Evolutionary conservation across 2,888 invertebrate genomes (phyloP), one percentile per base, ranked within the genome.

Genomic region (Lamproptera curius): DNA sequence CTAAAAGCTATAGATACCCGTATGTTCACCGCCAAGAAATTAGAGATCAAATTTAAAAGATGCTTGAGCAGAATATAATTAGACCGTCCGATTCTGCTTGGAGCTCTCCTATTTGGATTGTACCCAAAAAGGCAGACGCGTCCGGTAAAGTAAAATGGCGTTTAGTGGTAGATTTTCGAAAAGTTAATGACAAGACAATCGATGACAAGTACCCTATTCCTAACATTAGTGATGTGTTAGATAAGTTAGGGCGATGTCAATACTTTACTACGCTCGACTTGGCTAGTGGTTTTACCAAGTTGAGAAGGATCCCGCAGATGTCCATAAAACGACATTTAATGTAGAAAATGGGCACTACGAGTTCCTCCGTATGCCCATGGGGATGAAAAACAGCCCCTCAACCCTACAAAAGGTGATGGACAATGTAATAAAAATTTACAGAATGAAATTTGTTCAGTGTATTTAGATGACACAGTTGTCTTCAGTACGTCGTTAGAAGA

Each of bases 51-150:
- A 49, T 54, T 13, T 2, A n/a, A n/a, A n/a, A n/a, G n/a, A n/a
- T n/a, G n/a, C n/a, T n/a, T n/a, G 14, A 35, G 1, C 31, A 11
- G 16, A 14, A 15, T 8, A 35, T 35, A 15, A 15, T 35, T 9
- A 49, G 53, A 47, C 63, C 59, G 59, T 59, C 58, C 0, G 46
- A 56, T 1, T 62, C 61, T 6, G 69, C 70, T 2, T 71, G 66
- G 63, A 56, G 55, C 20, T 50, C 57, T 6, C 68, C 67, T n/a
- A 53, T 69, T n/a, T 69, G 65, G 65, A 53, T 70, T 2, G 70
- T 70, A 3, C 63, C 65, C 0, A 65, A 71, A 49, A 68, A 67
- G 50, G 34, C 49, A 2, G 67, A 69, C 36, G 53, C 62, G 0
- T 55, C 56, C 57, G 58, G 31, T 0, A 55, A 54, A 43, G 16